Evolutionary conservation across 2,888 invertebrate genomes (phyloP).

Genomic region (Rotaria macrura): DNA sequence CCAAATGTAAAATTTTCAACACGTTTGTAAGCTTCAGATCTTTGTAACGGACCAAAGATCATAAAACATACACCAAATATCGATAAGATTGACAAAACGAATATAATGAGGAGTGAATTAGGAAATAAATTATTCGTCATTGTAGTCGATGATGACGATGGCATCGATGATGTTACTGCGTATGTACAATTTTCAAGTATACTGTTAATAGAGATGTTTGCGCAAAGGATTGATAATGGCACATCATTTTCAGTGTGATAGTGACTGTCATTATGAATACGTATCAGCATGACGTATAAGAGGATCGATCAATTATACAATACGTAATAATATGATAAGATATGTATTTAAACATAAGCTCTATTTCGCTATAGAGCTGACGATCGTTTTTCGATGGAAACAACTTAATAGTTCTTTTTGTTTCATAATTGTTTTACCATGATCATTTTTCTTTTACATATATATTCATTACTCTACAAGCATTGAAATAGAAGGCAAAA

Average conservation of each 20-base stretch:
- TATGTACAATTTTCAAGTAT: neutral
- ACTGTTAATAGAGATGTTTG: neutral
- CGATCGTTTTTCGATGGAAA: neutral
- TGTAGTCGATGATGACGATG: neutral
- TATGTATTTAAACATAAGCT: neutral
- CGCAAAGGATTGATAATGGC: neutral
- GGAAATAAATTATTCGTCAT: neutral
- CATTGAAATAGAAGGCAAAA: neutral
- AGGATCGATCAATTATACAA: neutral
- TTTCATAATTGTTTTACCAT: neutral
- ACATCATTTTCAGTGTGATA: neutral
- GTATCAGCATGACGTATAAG: neutral
- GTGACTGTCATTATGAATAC: neutral
- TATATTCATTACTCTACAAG: neutral
- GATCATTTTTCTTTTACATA: neutral
- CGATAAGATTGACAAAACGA: neutral
- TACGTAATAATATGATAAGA: neutral
- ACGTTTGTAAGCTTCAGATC: conserved; percentile 19
- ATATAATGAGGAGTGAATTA: neutral
- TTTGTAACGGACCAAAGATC: conserved; percentile 20
- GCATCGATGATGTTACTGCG: neutral
- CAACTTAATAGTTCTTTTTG: neutral
- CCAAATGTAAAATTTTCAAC: conserved; percentile 20
- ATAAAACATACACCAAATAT: conserved; percentile 12
- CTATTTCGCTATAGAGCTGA: neutral